Evolutionary conservation across 2,113 vertebrate genomes (phyloP), one percentile per base, ranked within the genome.

Genomic region (Siniperca knerii): DNA sequence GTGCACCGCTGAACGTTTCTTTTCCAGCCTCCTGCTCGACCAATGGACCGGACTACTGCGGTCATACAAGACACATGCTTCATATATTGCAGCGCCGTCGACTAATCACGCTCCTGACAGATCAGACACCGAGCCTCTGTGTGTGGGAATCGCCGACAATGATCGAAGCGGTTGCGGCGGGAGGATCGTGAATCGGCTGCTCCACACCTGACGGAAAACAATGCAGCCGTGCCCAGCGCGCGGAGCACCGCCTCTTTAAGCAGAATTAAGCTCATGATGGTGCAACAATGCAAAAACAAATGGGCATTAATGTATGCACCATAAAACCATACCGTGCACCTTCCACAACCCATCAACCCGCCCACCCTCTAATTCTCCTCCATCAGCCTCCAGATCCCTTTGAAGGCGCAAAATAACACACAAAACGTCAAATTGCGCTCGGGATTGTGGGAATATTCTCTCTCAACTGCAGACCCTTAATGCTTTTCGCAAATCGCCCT

Each of bases 151-250:
- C 33, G 37, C 44, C 42, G 89, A 67, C 57, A 57, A 40, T 6
- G 10, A 88, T 82, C 60, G 73, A 61, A 25, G 87, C 64, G 82
- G 84, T 55, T 77, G 87, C 72, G 68, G 85, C 44, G 62, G 81
- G 76, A 74, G 81, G 83, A 70, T 67, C 76, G 1, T 2, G 58
- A 12, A 44, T 73, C 77, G 52, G 65, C 85, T 46, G 21, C 40
- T 69, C 48, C 83, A 76, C 90, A 93, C 90, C 92, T 92, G 89
- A 73, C 46, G 70, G 75, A 64, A 71, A 89, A 90, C 82, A 88
- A 87, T 58, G 86, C 85, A 33, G 52, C 61, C 84, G 88, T 50
- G 90, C 90, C 61, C 72, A 2, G 71, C 10, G 48, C 48, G 78
- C 57, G 18, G 75, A 70, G 61, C 82, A 61, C 72, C 83, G 62